Evolutionary conservation across 2,113 vertebrate genomes (phyloP).

Genomic region (Crotalus viridis): DNA sequence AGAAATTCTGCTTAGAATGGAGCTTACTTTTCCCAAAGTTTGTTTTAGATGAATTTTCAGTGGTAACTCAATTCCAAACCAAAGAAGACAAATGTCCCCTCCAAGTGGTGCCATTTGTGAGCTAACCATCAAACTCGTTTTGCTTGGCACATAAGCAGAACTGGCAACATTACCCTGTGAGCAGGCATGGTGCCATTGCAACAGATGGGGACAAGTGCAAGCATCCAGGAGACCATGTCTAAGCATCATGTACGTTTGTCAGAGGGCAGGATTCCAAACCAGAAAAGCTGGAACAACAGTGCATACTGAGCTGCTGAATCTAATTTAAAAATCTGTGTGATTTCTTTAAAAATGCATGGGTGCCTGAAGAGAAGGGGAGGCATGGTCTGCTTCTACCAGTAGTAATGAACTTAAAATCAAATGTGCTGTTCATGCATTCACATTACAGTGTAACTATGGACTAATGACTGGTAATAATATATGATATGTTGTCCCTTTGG

Average conservation of each 20-base stretch:
- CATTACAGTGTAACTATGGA: neutral
- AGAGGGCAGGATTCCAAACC: constrained; percentile 32
- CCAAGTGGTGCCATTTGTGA: constrained; percentile 26
- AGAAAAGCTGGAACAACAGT: constrained; percentile 2
- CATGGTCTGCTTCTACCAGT: neutral
- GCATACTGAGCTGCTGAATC: neutral
- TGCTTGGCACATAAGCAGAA: constrained; percentile 26
- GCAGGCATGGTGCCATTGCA: neutral
- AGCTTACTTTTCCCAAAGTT: neutral
- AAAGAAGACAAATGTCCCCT: constrained; percentile 10
- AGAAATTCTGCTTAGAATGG: neutral
- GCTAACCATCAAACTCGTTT: constrained; percentile 48
- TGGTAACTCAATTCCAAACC: neutral
- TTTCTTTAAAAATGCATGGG: neutral
- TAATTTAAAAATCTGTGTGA: neutral
- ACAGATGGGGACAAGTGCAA: constrained; percentile 50
- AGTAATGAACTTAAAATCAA: neutral
- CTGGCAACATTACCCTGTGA: rapidly evolving
- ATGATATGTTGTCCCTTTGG: neutral
- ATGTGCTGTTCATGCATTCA: neutral
- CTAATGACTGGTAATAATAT: neutral
- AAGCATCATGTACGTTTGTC: neutral
- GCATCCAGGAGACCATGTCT: constrained; percentile 16
- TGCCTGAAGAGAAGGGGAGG: neutral
- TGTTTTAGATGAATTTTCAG: neutral